Evolutionary conservation across 1,140 invertebrate species (phyloP).

Genomic region (Wasmannia auropunctata): DNA sequence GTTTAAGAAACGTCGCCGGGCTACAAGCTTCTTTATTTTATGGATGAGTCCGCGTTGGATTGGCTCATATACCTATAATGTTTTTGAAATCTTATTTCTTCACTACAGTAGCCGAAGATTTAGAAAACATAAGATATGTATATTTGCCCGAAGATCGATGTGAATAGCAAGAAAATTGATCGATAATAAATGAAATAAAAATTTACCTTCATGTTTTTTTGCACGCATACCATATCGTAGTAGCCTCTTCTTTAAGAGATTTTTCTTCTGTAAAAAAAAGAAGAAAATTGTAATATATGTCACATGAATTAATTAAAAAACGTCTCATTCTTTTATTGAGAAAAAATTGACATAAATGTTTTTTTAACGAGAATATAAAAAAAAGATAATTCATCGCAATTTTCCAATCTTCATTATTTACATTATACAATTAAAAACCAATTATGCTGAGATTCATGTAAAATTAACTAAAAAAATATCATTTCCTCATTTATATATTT

Average conservation of each 20-base stretch:
- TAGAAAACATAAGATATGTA: not conserved
- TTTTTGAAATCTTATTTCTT: not conserved
- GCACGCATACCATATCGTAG: not conserved
- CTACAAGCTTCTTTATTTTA: conserved; percentile 3
- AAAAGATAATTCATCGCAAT: not conserved
- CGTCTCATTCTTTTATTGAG: not conserved
- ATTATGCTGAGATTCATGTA: not conserved
- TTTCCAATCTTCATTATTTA: conserved; percentile 10
- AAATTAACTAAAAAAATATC: not conserved
- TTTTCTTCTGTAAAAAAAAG: not conserved
- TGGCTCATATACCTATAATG: conserved; percentile 23
- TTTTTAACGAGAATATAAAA: not conserved
- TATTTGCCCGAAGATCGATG: not conserved
- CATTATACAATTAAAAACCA: not conserved
- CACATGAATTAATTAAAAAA: not conserved
- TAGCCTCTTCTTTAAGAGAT: not conserved
- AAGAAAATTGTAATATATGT: not conserved
- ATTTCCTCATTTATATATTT: not conserved
- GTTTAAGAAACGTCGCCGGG: not conserved
- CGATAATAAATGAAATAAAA: not conserved
- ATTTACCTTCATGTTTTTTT: not conserved
- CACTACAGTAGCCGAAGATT: not conserved
- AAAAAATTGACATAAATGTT: not conserved
- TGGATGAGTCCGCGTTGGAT: not conserved
- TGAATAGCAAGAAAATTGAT: not conserved